Conservation (phyloP, 1,140 invertebrate genomes). For the Camponotus pennsylvanicus region DNA sequence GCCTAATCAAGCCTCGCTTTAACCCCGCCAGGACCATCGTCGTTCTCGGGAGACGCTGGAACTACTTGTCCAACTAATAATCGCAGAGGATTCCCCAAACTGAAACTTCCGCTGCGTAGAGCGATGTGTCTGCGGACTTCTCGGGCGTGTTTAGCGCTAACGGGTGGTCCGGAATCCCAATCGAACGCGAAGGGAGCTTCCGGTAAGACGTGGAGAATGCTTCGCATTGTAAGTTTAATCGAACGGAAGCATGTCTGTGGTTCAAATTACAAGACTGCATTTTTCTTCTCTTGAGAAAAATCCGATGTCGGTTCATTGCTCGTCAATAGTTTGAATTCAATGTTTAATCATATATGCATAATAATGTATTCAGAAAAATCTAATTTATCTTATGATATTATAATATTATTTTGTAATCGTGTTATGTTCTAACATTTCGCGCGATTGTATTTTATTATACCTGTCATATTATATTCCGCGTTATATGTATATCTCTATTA, state of each 20-base stretch:
- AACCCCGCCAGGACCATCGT: conserved; percentile 71
- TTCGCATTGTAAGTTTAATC: neutral
- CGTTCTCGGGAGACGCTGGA: conserved; percentile 65
- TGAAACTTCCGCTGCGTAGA: conserved; percentile 73
- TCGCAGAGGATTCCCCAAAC: conserved; percentile 79
- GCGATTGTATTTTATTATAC: neutral
- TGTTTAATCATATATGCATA: neutral
- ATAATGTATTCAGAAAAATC: neutral
- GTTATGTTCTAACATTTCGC: neutral
- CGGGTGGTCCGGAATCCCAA: conserved; percentile 46
- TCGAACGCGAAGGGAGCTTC: neutral
- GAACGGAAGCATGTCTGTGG: neutral
- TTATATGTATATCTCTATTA: conserved; percentile 11
- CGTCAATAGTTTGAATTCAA: neutral
- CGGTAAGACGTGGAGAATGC: neutral
- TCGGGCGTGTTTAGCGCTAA: conserved; percentile 46
- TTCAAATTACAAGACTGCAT: neutral
- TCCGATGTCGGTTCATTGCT: neutral
- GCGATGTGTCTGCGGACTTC: conserved; percentile 48
- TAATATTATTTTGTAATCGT: neutral
- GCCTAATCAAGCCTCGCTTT: conserved; percentile 84
- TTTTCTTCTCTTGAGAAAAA: neutral
- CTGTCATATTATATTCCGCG: neutral
- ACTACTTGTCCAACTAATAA: conserved; percentile 85
- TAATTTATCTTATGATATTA: conserved; percentile 5